These are phyloP conservation scores for Drosophila auraria DNA, from an alignment of 1,140 invertebrate genomes.

Conservation along the genomic window DNA sequence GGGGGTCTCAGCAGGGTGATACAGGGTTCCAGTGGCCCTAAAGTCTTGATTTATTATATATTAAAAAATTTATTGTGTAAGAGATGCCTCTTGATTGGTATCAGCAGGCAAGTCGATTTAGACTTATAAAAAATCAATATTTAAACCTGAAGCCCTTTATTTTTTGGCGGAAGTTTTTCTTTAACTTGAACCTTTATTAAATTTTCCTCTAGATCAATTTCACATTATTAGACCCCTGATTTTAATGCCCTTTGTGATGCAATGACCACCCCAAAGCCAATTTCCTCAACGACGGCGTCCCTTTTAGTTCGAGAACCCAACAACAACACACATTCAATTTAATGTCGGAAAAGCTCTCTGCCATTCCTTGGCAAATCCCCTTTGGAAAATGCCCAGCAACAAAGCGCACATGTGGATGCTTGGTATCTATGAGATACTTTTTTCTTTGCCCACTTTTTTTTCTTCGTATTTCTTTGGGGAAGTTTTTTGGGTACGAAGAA, in stretches of 20 bases:
- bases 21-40: not conserved
- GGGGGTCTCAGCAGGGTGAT: not conserved
- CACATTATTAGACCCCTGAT: not conserved
- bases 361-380: constrained; percentile 36
- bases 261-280: not conserved
- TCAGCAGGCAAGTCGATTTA: not conserved
- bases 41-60: not conserved
- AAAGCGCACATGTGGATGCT: constrained; percentile 25
- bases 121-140: not conserved
- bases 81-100: not conserved
- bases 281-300: not conserved
- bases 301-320: constrained; percentile 1
- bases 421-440: constrained; percentile 45
- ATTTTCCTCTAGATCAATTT: not conserved
- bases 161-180: too few species aligned
- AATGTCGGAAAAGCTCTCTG: constrained; percentile 37
- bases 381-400: constrained; percentile 16
- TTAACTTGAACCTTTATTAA: too few species aligned
- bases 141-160: too few species aligned
- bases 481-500: constrained; percentile 54
- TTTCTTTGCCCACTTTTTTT: constrained; percentile 8
- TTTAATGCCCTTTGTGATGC: not conserved
- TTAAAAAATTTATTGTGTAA: too few species aligned
- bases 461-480: constrained; percentile 9
- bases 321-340: constrained; percentile 32